phyloP scores from a whole-genome alignment of 2,888 invertebrate species.

The Falcaria lacertinaria region DNA sequence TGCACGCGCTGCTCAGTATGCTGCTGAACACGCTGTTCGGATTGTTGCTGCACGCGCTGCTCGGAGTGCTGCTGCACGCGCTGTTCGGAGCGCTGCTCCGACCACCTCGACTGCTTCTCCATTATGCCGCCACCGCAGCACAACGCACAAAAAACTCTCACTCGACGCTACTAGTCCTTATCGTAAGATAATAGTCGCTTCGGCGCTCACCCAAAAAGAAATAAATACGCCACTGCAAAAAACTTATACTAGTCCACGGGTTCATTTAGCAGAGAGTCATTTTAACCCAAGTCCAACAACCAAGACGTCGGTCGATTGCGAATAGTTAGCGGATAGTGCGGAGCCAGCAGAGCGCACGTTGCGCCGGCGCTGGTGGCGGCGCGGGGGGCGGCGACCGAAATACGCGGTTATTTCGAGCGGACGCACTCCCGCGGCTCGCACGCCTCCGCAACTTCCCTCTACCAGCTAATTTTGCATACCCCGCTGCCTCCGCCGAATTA shows the following conservation, averaged over 20 bases:
- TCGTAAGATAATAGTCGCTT: constrained; percentile 49
- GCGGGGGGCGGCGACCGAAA: constrained; percentile 68
- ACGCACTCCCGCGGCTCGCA: constrained; percentile 49
- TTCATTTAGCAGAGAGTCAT: constrained; percentile 87
- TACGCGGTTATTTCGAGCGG: constrained; percentile 74
- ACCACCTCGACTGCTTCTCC: constrained; percentile 85
- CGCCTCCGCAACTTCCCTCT: constrained; percentile 13
- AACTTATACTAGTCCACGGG: constrained; percentile 77
- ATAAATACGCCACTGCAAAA: constrained; percentile 71
- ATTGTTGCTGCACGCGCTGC: constrained; percentile 52
- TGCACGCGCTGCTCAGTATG: constrained; percentile 62
- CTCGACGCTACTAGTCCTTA: constrained; percentile 70
- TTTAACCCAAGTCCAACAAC: constrained; percentile 85
- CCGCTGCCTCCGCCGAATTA: constrained; percentile 18
- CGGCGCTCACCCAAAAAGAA: constrained; percentile 57
- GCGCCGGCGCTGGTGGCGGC: constrained; percentile 46
- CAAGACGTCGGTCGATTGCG: constrained; percentile 97
- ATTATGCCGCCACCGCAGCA: constrained; percentile 79
- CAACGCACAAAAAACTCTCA: constrained; percentile 73
- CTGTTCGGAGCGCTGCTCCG: constrained; percentile 68
- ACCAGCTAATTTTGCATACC: constrained; percentile 34
- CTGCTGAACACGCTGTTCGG: constrained; percentile 58
- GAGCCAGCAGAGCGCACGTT: constrained; percentile 41
- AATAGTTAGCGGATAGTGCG: constrained; percentile 93
- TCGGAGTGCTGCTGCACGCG: constrained; percentile 57